phyloP scores from a whole-genome alignment of 2,113 vertebrate species.

The Neomonachus schauinslandi region DNA sequence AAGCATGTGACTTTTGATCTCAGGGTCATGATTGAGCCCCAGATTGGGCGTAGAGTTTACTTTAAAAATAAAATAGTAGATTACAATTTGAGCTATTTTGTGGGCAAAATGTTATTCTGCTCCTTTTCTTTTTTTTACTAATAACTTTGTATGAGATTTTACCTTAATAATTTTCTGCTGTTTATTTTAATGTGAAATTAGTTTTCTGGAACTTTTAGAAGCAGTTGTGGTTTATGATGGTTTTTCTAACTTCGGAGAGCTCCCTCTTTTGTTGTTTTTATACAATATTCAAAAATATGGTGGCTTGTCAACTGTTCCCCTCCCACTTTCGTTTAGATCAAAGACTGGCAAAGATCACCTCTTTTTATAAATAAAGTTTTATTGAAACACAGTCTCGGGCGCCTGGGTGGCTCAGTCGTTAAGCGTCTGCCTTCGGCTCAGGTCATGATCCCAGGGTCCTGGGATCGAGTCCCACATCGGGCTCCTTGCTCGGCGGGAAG shows the following conservation, averaged over 20 bases:
- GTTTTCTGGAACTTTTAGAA: slow-evolving; percentile 11
- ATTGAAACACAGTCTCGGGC: not conserved
- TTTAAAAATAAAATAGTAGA: not conserved
- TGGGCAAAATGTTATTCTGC: not conserved
- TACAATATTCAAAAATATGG: not conserved
- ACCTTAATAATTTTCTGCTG: not conserved
- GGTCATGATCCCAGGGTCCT: no score
- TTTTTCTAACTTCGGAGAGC: not conserved
- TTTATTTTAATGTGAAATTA: not conserved
- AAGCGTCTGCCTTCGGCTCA: no score
- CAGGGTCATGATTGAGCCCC: no score
- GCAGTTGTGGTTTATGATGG: not conserved
- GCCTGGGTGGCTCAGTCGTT: no score
- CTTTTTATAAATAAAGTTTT: not conserved
- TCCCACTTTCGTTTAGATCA: not conserved
- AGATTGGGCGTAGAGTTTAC: no score
- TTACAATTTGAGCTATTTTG: not conserved
- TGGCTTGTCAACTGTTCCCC: not conserved
- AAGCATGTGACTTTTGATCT: no score
- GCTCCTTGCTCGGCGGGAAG: no score
- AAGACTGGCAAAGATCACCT: not conserved
- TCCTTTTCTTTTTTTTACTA: not conserved
- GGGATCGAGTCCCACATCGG: no score
- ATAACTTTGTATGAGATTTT: not conserved
- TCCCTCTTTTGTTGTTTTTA: not conserved